phyloP scores from a whole-genome alignment of 2,888 invertebrate genomes.

The Auanema freiburgensis region DNA sequence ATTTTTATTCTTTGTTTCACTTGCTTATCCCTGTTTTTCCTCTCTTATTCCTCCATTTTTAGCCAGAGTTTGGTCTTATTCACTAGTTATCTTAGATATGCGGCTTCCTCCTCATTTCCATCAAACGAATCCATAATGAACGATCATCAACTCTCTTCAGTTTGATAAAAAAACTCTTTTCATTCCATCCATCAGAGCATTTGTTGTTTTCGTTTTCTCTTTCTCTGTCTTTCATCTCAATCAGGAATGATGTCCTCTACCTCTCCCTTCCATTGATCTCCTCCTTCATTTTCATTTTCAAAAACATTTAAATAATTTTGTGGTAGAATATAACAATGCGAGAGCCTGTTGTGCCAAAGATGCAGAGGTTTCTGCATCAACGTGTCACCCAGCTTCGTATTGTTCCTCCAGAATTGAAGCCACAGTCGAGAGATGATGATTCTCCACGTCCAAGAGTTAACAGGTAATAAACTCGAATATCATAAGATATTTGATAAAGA shows the following conservation, averaged over 20 bases:
- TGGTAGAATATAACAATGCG: neutral
- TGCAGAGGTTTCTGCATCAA: conserved; percentile 28
- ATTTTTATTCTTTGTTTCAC: too few relatives aligned
- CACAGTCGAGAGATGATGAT: conserved; percentile 18
- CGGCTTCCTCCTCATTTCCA: too few relatives aligned
- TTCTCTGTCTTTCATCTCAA: neutral
- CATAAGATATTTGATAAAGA: too few relatives aligned
- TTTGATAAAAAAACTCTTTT: too few relatives aligned
- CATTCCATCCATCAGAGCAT: neutral
- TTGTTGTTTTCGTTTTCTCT: neutral
- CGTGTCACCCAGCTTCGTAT: conserved; percentile 31
- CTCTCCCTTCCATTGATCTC: neutral
- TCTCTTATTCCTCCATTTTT: too few relatives aligned
- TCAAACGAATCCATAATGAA: too few relatives aligned
- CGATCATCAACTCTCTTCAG: too few relatives aligned
- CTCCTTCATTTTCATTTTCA: neutral
- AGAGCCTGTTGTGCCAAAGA: conserved; percentile 17
- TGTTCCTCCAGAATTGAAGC: conserved; percentile 22
- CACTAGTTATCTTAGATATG: too few relatives aligned
- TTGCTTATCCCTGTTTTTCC: too few relatives aligned
- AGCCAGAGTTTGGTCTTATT: too few relatives aligned
- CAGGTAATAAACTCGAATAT: conserved; percentile 12
- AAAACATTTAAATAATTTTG: neutral
- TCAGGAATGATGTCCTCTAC: conserved; percentile 1
- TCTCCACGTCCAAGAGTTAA: conserved; percentile 17